A percentile compares a stretch with the other conserved stretches of the same genome.
Conservation (phyloP, 2,797 vertebrate species). For the Zenarchopterus dispar region DNA sequence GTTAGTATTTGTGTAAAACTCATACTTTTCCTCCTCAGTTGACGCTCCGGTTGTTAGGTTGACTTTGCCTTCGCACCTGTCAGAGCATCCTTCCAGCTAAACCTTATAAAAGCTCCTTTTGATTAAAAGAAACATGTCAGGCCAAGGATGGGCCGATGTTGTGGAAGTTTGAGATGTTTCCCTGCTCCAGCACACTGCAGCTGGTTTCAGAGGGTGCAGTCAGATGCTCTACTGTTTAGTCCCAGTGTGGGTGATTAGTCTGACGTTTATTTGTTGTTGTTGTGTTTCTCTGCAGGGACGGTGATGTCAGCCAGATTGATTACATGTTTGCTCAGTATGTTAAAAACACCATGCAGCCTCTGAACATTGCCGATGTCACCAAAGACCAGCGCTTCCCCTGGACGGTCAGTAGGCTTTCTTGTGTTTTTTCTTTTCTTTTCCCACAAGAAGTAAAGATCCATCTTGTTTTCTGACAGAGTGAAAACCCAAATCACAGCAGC, state of each 20-base stretch:
- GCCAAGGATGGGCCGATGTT: too few species aligned
- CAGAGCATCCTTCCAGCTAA: too few species aligned
- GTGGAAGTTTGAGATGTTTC: too few species aligned
- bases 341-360: conserved; percentile 91
- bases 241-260: background rate
- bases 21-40: too few species aligned
- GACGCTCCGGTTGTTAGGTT: too few species aligned
- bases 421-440: background rate
- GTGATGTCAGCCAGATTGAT: conserved; percentile 89
- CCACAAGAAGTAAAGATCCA: conserved; percentile 9
- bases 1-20: too few species aligned
- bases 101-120: too few species aligned
- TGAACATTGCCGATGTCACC: conserved; percentile 91
- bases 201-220: too few species aligned
- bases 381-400: conserved; percentile 92
- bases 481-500: conserved; percentile 80
- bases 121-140: too few species aligned
- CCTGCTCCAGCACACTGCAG: too few species aligned
- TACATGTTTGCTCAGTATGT: conserved; percentile 98
- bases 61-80: too few species aligned
- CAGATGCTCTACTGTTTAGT: too few species aligned
- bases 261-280: background rate
- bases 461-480: conserved; percentile 81
- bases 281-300: conserved; percentile 80
- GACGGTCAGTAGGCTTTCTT: conserved; percentile 83